Evolutionary conservation across 1,140 invertebrate species (phyloP), one percentile per base, ranked within the genome.

Genomic region (Solen grandis): DNA sequence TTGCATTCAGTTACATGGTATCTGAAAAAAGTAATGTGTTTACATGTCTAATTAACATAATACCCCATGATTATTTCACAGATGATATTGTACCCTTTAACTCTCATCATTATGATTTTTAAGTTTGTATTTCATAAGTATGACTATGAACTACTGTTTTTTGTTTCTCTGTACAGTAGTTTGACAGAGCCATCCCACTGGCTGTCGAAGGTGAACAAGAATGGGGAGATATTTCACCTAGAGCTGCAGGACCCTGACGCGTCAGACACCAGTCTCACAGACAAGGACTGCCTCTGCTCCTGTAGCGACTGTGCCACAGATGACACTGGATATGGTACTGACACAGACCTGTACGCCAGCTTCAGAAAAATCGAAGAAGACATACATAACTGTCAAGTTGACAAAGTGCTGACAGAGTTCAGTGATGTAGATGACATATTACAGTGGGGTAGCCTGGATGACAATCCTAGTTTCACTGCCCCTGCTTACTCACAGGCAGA

Each of bases 251-350:
- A 79, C 19, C 3, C 35, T 16, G 55, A 68, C 35, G 25, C 52
- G 14, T 54, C 25, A 5, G 55, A 59, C 13, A 25, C 10, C 57
- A 1, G 29, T 10, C 22, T 31, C 41, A 5, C 5, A 13, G 36
- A 69, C 14, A 78, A 78, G 36, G 75, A 78, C 33, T 78, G 75
- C 38, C 46, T 73, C 25, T 72, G 68, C 38, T 46, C 36, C 31
- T 78, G 76, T 33, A 72, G 77, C 60, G 77, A 80, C 36, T 80
- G 77, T 72, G 77, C 66, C n/a, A 80, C 77, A 0, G 77, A 80
- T 80, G 77, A 80, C 68, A 80, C 77, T 63, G 77, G 77, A 5
- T 80, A 80, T 80, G 69, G 77, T 22, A 72, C 77, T 25, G 77
- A 80, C 46, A 63, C 66, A 13, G 77, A 80, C 27, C 27, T 63